A percentile compares a stretch with the other conserved stretches of the same genome.
Conservation (phyloP, 2,797 vertebrate species). For the Lagorchestes hirsutus region DNA sequence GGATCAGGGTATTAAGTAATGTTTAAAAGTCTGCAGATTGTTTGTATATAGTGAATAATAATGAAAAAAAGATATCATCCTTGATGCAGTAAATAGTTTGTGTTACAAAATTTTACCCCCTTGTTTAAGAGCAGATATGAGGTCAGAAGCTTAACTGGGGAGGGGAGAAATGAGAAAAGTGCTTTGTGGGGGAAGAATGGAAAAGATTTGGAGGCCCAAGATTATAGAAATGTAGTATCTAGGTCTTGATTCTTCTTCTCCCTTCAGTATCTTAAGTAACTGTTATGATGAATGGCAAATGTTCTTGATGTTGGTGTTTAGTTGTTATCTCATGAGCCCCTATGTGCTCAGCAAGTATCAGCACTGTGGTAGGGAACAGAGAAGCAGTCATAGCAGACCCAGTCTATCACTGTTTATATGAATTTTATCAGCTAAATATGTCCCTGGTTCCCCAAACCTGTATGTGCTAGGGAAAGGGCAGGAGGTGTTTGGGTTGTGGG, state of each 20-base stretch:
- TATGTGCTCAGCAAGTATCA: not conserved
- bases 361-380: not conserved
- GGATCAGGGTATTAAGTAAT: not conserved
- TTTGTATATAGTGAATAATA: not conserved
- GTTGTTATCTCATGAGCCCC: not conserved
- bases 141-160: not conserved
- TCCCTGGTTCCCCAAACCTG: not conserved
- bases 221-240: not conserved
- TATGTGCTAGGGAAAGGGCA: not conserved
- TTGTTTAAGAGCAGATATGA: not conserved
- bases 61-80: not conserved
- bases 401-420: not conserved
- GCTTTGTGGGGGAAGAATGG: not conserved
- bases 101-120: not conserved
- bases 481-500: not conserved
- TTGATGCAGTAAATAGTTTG: not conserved
- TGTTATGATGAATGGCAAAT: not conserved
- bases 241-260: not conserved
- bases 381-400: not conserved
- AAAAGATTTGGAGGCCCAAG: not conserved
- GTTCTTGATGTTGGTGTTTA: not conserved
- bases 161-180: not conserved
- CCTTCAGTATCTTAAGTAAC: not conserved
- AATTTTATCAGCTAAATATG: not conserved
- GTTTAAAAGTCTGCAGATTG: not conserved